Evolutionary conservation across 2,797 vertebrate genomes (phyloP), one percentile per base, ranked within the genome.

Genomic region (Kryptolebias ocellatus): DNA sequence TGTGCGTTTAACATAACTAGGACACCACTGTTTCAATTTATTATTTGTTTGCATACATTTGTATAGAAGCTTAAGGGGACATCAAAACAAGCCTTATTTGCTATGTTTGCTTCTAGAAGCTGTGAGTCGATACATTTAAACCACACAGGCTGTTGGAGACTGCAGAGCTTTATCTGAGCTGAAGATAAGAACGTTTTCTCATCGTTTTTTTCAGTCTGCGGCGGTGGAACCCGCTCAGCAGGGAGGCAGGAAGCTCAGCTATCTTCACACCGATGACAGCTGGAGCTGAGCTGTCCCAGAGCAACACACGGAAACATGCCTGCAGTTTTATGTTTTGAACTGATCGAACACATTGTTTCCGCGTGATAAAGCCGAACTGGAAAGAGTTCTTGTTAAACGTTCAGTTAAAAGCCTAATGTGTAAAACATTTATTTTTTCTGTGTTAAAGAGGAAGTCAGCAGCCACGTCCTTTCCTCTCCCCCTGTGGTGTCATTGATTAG

Each of bases 401-500:
- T 34, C 31, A 34, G 31, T 42, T 24, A 56, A 42, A 39, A 24
- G 14, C 12, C 18, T 42, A 0, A 3, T 20, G 12, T 24, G 54
- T 24, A 24, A 24, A 1, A 24, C 5, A 14, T n/a, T 8, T 39
- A 1, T 24, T 34, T 20, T 31, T n/a, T 37, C 4, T 15, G 0
- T 24, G 7, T 11, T 18, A 34, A n/a, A 6, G 4, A 29, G 39
- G 39, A 34, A 42, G 55, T 20, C 10, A 52, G 29, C 1, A 7
- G 45, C 67, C 62, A 67, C 74, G 70, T 60, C 42, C 53, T 45
- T 50, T 37, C n/a, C 50, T 34, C 18, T 27, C 72, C 86, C 87
- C 83, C 86, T 12, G 49, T 47, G 80, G 83, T 62, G 70, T 73
- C 64, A 67, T 81, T 64, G 75, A 88, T 91, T 79, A 86, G 27